Base-by-base conservation (phyloP, 2,888 invertebrate genomes). In the Lepidochrysops patricia region DNA sequence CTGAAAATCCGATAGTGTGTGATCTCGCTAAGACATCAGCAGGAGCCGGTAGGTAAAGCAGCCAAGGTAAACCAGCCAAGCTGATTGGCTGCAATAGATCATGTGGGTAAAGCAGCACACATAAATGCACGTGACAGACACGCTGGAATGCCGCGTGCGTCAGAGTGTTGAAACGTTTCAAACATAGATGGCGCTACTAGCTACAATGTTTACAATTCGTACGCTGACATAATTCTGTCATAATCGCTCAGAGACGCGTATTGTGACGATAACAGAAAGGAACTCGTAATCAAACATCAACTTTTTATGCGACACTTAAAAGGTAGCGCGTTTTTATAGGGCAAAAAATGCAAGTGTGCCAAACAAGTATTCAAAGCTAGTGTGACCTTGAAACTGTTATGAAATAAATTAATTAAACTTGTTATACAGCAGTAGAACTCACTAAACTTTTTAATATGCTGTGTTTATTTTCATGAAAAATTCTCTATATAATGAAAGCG, bases 191-290 rank as follows among this genome's bases (percentile, higher is more conserved):
- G 76, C 84, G 75, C 73, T 66, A 72, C 66, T 2, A 61, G 57
- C 43, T 63, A 37, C 52, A 62, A 73, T 82, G 81, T 82, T 82
- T 81, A 82, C 80, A 73, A 79, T 61, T 70, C 49, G 67, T 69
- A 70, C 70, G 62, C 69, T 82, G 82, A 84, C 80, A 83, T 83
- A 83, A 84, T 79, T 78, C 67, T 50, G 68, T 71, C 74, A 72
- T 82, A 79, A 82, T 72, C 67, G 64, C 59, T 57, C 54, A 62
- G 57, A 57, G 60, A 58, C 61, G 56, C 43, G 57, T 57, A 50
- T 63, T 61, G 61, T 62, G 67, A 66, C 65, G 68, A 69, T 63
- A 70, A 71, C 66, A 68, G 64, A 66, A 67, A 67, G 65, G 63
- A 65, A 65, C 64, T 59, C 19, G 52, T 52, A 26, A 52, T 29